These are phyloP conservation scores for Staurois parvus DNA, from an alignment of 2,797 vertebrate species.

Conservation along the genomic window DNA sequence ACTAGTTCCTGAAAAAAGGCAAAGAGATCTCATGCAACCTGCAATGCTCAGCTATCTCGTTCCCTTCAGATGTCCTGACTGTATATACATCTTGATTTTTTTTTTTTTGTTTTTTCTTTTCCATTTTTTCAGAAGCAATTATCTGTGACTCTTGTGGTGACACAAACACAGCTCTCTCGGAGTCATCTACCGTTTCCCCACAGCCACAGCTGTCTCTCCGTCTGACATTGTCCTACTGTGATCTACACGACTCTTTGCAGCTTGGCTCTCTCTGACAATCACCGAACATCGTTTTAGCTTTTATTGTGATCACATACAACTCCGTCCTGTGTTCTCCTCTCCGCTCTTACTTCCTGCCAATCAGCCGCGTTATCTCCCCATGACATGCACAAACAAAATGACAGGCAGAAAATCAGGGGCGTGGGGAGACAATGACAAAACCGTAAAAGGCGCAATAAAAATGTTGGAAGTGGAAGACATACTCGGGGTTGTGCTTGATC, in stretches of 20 bases:
- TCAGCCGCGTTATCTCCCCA: slow-evolving; percentile 51
- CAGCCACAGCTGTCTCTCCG: slow-evolving; percentile 44
- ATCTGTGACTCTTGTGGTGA: slow-evolving; percentile 34
- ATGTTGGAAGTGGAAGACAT: slow-evolving; percentile 35
- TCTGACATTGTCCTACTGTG: slow-evolving; percentile 39
- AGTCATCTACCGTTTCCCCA: neutral
- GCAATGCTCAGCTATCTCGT: neutral
- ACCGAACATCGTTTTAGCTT: neutral
- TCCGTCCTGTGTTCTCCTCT: slow-evolving; percentile 29
- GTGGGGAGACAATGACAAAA: slow-evolving; percentile 47
- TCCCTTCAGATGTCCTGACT: neutral
- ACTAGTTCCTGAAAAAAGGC: no score
- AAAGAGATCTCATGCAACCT: neutral
- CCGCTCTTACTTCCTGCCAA: slow-evolving; percentile 44
- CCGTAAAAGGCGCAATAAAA: slow-evolving; percentile 54
- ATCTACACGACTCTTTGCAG: slow-evolving; percentile 28
- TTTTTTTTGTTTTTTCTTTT: neutral
- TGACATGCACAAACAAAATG: slow-evolving; percentile 52
- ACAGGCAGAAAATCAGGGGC: slow-evolving; percentile 49
- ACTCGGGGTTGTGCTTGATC: slow-evolving; percentile 24
- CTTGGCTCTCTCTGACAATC: slow-evolving; percentile 32
- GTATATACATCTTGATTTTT: neutral
- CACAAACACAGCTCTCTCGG: slow-evolving; percentile 11
- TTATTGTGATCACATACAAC: slow-evolving; percentile 37
- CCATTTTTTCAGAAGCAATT: slow-evolving; percentile 30